Evolutionary conservation across 2,888 invertebrate genomes (phyloP).

Genomic region (Clitarchus hookeri): DNA sequence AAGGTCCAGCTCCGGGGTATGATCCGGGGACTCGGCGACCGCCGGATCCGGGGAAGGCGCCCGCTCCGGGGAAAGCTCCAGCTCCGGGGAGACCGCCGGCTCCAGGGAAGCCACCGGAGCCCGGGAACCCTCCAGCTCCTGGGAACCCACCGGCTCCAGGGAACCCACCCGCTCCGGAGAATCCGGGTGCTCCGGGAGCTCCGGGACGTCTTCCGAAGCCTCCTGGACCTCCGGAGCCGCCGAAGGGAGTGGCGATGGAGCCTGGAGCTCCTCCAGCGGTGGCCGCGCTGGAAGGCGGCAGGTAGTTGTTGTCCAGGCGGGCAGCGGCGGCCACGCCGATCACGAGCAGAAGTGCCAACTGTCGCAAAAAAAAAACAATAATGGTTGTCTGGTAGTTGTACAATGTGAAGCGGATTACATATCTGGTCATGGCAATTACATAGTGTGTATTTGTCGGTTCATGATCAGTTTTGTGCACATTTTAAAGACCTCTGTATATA

Average conservation of each 20-base stretch:
- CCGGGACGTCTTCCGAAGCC: background rate
- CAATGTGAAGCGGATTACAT: no score
- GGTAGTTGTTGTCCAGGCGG: slow-evolving; percentile 62
- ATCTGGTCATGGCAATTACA: no score
- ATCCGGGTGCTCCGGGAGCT: slow-evolving; percentile 43
- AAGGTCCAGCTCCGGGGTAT: slow-evolving; percentile 28
- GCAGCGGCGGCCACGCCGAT: slow-evolving; percentile 57
- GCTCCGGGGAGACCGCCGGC: slow-evolving; percentile 39
- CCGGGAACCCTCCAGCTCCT: background rate
- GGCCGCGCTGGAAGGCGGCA: slow-evolving; percentile 60
- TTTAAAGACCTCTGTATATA: no score
- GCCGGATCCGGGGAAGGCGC: slow-evolving; percentile 32
- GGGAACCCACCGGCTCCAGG: background rate
- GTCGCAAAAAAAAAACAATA: background rate
- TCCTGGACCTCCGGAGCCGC: slow-evolving; percentile 37
- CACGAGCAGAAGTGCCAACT: slow-evolving; percentile 43
- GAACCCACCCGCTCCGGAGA: slow-evolving; percentile 47
- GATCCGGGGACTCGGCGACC: slow-evolving; percentile 43
- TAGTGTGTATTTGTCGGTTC: no score
- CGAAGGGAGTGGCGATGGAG: slow-evolving; percentile 52
- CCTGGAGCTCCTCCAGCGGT: slow-evolving; percentile 56
- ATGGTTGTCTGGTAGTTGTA: no score
- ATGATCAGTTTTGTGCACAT: no score
- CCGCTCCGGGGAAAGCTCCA: slow-evolving; percentile 50
- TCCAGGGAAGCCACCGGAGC: slow-evolving; percentile 32